Evolutionary conservation across 2,797 vertebrate genomes (phyloP), one percentile per base, ranked within the genome.

Genomic region (Sebastes taczanowskii): DNA sequence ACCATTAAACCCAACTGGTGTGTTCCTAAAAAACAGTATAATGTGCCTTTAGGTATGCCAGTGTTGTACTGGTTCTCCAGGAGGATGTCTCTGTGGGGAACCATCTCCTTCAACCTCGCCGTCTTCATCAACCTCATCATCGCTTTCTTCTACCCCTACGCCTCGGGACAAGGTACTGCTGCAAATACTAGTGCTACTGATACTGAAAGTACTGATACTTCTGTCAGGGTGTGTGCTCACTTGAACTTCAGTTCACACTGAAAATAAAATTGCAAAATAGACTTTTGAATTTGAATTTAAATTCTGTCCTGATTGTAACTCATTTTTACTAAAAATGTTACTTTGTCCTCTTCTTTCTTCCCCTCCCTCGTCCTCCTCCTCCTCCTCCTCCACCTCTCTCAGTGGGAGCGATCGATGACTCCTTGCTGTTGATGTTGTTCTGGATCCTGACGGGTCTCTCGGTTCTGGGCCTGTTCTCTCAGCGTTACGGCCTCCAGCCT

Each of bases 41-140:
- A 49, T 49, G 42, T 49, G 42, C 42, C 42, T 49, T 1, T 20
- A 52, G 49, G 98, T 88, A 99, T 99, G 97, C 97, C 98, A 0
- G 93, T 98, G 83, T 95, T 99, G 89, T 99, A 96, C 93, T 99
- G 98, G 98, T 99, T 99, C 95, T 99, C 98, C 83, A 95, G 97
- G 86, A 96, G 97, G 92, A 99, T 99, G 98, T 97, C 96, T 1
- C 93, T 99, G 78, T 99, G 98, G 98, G 98, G 98, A 71, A 98
- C 96, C 81, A 98, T 99, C 91, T 99, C 98, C 88, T 99, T 99
- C 92, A 99, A 99, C 89, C 95, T 99, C 73, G 98, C 98, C 0
- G 98, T 99, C 84, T 99, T 99, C 89, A 96, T 99, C 95, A 99
- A 99, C 94, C 97, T 99, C 90, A 98, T 99, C 93, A 99, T 99